A percentile compares a stretch with the other conserved stretches of the same genome.
Conservation (phyloP, 2,797 vertebrate species). For the Perdix hodgsoniae region DNA sequence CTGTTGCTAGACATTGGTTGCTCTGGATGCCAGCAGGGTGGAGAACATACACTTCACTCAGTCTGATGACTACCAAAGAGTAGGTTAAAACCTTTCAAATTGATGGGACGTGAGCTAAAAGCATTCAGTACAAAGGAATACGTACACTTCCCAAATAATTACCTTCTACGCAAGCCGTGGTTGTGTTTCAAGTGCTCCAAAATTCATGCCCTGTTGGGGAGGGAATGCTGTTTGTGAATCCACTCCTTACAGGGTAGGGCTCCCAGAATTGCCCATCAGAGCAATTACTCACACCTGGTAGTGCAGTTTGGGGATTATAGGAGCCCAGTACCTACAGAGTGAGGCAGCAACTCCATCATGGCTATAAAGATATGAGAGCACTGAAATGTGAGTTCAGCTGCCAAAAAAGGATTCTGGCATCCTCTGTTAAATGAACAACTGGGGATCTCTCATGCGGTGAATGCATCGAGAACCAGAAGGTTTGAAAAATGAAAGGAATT, state of each 20-base stretch:
- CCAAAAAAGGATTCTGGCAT: neutral
- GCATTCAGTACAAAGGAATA: neutral
- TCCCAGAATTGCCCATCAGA: neutral
- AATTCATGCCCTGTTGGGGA: neutral
- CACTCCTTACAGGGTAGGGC: neutral
- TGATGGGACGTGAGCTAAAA: neutral
- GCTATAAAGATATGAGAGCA: neutral
- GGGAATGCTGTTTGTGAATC: neutral
- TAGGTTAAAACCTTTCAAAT: neutral
- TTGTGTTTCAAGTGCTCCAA: neutral
- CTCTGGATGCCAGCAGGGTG: fast-evolving
- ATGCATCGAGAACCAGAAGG: slow-evolving; percentile 4
- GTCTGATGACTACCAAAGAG: neutral
- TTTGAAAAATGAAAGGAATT: neutral
- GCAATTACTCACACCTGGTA: neutral
- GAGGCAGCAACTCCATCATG: neutral
- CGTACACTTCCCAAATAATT: neutral
- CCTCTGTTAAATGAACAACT: neutral
- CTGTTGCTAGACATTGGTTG: neutral
- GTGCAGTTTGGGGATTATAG: neutral
- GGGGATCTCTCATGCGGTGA: fast-evolving
- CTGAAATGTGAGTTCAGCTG: neutral
- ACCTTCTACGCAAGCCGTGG: neutral
- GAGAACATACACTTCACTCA: fast-evolving
- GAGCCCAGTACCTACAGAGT: neutral